Base-by-base conservation (phyloP, 92 coral and sea anemone species). In the Desmophyllum pertusum region DNA sequence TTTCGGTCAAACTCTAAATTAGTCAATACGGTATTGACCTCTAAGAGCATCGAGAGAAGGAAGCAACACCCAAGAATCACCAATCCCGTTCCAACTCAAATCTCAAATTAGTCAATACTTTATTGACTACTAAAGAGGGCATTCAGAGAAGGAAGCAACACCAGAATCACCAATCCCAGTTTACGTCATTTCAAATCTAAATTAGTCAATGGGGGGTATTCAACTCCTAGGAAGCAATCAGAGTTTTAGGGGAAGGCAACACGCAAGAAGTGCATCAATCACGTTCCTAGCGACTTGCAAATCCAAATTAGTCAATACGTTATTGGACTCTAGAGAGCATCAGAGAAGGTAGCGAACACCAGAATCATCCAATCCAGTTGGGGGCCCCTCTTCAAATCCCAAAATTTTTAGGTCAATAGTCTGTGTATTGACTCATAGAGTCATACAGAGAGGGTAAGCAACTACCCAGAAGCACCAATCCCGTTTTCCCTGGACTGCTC, bases 21-120 rank as follows among this genome's bases (percentile, higher is more conserved):
- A 14, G 72, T 35, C 72, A 66, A 33, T 35, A n/a, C 6, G 43
- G 72, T 36, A 36, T 66, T 66, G 23, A 66, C 14, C 72, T 36
- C 4, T 15, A 66, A 66, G n/a, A 11, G 72, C 72, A 17, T 33
- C 10, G n/a, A 66, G 72, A 33, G 38, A 35, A 14, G 5, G 41
- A 65, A 65, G 19, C 70, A 69, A 30, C 74, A 35, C 74, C 74
- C n/a, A n/a, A 36, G 48, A 69, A 36, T 8, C 45, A 39, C 30
- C 74, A 69, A 69, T 14, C 31, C 0, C 4, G 48, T 69, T 69
- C 13, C 31, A 0, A 15, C 0, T 0, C 74, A 69, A 69, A 39
- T 69, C 31, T 17, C 74, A 69, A 69, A 23, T 38, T 0, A 37
- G 50, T 37, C 48, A 69, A 69, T 65, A 21, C 4, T 25, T 45